Evolutionary conservation across 2,797 vertebrate genomes (phyloP).

Genomic region (Pseudochaenichthys georgianus): DNA sequence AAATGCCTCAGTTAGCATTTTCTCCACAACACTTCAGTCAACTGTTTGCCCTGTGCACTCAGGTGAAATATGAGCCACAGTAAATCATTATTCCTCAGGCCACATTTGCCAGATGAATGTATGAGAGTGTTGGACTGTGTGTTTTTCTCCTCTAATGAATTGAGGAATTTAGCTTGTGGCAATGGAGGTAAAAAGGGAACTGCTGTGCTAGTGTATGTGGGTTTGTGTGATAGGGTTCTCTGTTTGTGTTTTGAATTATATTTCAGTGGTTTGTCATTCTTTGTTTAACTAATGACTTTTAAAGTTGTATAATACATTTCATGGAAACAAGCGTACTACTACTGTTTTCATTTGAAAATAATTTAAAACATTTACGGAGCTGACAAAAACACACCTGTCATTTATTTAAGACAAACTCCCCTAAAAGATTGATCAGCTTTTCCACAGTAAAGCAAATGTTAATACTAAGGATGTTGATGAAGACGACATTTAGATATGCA

Average conservation of each 20-base stretch:
- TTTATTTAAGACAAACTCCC: slow-evolving; percentile 5
- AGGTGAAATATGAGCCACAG: slow-evolving; percentile 89
- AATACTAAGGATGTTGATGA: not conserved
- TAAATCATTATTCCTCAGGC: slow-evolving; percentile 89
- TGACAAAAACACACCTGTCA: slow-evolving; percentile 26
- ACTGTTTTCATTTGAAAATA: slow-evolving; percentile 22
- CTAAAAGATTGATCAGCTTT: slow-evolving; percentile 34
- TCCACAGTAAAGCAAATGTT: slow-evolving; percentile 28
- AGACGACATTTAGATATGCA: not conserved
- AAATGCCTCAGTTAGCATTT: slow-evolving; percentile 86
- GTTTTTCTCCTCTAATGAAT: slow-evolving; percentile 89
- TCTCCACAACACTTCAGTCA: slow-evolving; percentile 85
- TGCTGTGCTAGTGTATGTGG: slow-evolving; percentile 58
- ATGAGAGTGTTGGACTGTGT: slow-evolving; percentile 83
- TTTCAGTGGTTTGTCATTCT: slow-evolving; percentile 28
- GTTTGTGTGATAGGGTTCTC: slow-evolving; percentile 31
- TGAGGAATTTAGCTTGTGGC: slow-evolving; percentile 87
- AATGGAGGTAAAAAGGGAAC: slow-evolving; percentile 76
- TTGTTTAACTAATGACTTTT: slow-evolving; percentile 45
- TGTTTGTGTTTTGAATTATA: slow-evolving; percentile 51
- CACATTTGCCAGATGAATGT: slow-evolving; percentile 88
- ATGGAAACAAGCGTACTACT: slow-evolving; percentile 2
- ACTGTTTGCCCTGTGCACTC: slow-evolving; percentile 87
- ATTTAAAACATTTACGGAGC: not conserved
- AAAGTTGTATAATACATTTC: slow-evolving; percentile 31